phyloP scores from a whole-genome alignment of 2,888 invertebrate genomes.

The Tanypteryx hageni region DNA sequence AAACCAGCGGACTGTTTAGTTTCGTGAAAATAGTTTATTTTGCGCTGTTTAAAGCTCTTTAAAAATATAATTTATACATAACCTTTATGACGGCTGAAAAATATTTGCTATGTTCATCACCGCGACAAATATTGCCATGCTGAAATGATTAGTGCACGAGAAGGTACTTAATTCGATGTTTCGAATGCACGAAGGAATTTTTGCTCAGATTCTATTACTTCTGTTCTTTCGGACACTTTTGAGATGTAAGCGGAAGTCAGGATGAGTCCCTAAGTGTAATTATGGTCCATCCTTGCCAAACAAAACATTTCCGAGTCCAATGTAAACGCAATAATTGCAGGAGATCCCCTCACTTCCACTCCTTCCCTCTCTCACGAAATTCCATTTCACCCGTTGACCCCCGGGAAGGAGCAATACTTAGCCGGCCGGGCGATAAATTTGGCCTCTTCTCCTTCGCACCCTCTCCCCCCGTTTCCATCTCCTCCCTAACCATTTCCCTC shows the following conservation, averaged over 20 bases:
- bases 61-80: too few relatives aligned
- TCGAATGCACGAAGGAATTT: too few relatives aligned
- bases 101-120: too few relatives aligned
- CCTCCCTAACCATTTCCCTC: neutral
- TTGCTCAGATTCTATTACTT: neutral
- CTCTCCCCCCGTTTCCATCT: too few relatives aligned
- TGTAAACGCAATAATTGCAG: constrained; percentile 19
- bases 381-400: constrained; percentile 7
- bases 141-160: too few relatives aligned
- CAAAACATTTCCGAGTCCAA: neutral
- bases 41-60: too few relatives aligned
- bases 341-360: neutral
- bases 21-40: too few relatives aligned
- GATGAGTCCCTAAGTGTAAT: neutral
- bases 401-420: constrained; percentile 21
- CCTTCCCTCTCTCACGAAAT: neutral
- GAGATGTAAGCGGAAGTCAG: neutral
- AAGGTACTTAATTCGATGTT: too few relatives aligned
- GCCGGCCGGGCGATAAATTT: constrained; percentile 19
- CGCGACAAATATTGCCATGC: too few relatives aligned
- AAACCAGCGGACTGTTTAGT: too few relatives aligned
- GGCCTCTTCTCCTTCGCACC: neutral
- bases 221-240: neutral
- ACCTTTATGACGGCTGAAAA: too few relatives aligned
- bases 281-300: neutral